These are phyloP conservation scores for Geopemphigus sp. DNA, from an alignment of 1,140 invertebrate genomes.

Conservation along the genomic window DNA sequence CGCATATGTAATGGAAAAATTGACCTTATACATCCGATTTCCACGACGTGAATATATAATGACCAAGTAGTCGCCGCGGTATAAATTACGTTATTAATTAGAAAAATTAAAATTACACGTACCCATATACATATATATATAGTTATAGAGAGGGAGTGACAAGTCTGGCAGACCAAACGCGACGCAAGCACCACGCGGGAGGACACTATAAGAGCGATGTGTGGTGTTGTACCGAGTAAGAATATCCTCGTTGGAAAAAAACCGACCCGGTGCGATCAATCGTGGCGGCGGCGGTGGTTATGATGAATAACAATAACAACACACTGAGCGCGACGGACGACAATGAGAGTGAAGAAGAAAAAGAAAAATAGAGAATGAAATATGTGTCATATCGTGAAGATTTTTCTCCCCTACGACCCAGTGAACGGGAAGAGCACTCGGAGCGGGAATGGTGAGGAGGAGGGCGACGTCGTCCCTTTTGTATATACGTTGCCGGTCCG, in stretches of 20 bases:
- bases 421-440: not conserved
- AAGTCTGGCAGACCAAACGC: too few species aligned
- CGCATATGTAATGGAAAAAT: slow-evolving; percentile 11
- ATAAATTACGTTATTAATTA: not conserved
- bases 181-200: too few species aligned
- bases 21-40: slow-evolving; percentile 19
- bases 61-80: not conserved
- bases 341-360: too few species aligned
- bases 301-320: too few species aligned
- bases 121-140: too few species aligned
- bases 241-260: not conserved
- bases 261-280: not conserved
- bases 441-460: not conserved
- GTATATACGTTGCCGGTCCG: not conserved
- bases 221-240: not conserved
- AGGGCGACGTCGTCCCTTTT: slow-evolving; percentile 14
- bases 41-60: not conserved
- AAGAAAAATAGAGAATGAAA: not conserved
- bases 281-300: too few species aligned
- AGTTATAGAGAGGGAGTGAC: too few species aligned
- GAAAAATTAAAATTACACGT: not conserved
- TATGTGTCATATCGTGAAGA: slow-evolving; percentile 15
- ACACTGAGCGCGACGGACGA: too few species aligned
- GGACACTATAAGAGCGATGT: too few species aligned
- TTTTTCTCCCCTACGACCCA: not conserved